Evolutionary conservation across 2,888 invertebrate species (phyloP).

Genomic region (Erannis defoliaria): DNA sequence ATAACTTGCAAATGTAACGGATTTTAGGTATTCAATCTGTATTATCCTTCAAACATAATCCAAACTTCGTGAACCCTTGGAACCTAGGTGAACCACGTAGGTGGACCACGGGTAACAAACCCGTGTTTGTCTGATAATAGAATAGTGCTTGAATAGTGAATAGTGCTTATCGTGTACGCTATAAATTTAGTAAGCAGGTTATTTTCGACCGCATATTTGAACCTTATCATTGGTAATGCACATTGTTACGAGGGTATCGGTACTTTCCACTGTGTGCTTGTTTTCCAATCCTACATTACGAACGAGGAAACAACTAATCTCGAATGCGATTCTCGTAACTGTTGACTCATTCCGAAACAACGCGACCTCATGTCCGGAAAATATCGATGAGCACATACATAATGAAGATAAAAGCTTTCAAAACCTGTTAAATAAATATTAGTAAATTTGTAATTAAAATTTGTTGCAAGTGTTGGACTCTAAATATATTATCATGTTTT

Average conservation of each 20-base stretch:
- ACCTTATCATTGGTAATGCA: slow-evolving; percentile 2
- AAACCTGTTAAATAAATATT: not conserved
- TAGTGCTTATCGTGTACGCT: too few relatives aligned
- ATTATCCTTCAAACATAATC: too few relatives aligned
- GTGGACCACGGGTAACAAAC: too few relatives aligned
- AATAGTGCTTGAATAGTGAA: too few relatives aligned
- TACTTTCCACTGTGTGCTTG: slow-evolving; percentile 20
- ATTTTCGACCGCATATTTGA: not conserved
- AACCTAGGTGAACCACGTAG: too few relatives aligned
- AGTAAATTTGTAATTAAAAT: too few relatives aligned
- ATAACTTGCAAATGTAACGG: too few relatives aligned
- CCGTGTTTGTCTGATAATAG: too few relatives aligned
- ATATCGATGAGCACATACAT: slow-evolving; percentile 14
- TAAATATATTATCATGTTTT: too few relatives aligned
- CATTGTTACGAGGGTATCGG: slow-evolving; percentile 21
- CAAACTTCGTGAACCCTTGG: too few relatives aligned
- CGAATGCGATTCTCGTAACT: slow-evolving; percentile 28
- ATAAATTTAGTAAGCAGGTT: not conserved
- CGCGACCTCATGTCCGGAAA: slow-evolving; percentile 10
- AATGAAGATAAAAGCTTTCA: slow-evolving; percentile 14
- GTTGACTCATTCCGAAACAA: slow-evolving; percentile 25
- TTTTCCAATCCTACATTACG: slow-evolving; percentile 17
- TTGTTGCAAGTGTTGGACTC: too few relatives aligned
- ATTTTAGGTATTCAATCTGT: too few relatives aligned
- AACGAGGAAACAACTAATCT: slow-evolving; percentile 18